Evolutionary conservation across 2,888 invertebrate species (phyloP), one percentile per base, ranked within the genome.

Genomic region (Campopleginae sp.): DNA sequence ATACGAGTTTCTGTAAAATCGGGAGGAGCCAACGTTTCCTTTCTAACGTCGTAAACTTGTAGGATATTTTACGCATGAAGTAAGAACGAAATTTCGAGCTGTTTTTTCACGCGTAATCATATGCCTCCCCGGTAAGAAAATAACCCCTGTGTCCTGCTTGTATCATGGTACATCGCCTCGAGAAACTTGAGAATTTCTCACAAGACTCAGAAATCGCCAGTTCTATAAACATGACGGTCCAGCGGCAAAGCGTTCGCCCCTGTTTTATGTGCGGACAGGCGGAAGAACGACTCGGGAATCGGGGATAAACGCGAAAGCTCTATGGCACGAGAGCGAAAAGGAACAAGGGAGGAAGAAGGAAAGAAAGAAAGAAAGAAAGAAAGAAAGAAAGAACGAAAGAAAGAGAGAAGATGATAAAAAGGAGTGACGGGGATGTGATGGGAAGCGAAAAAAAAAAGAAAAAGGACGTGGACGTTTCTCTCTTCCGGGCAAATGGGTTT

Each of bases 271-370:
- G 58, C 71, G 46, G 78, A 85, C 81, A 81, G 82, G 82, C 76
- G 82, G 51, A 85, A 80, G 72, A 82, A 85, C 79, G 75, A 82
- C 65, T 75, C 71, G 76, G 72, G 75, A 82, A 82, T 85, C 65
- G 82, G 54, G 12, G 65, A 58, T 70, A 75, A 79, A 66, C 58
- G 54, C 2, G 71, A 74, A 68, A 44, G 44, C 14, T 65, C 65
- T 6, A 17, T 42, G 23, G 75, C 58, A 27, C 42, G 54, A 65
- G 46, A 19, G 48, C 23, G 66, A 10, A 31, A 65, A n/a, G 54
- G 46, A 17, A 51, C 17, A 46, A 68, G 72, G 10, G 44, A 75
- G 71, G 3, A 48, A 33, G 74, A 31, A 76, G 17, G 51, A 33
- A 23, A 70, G 19, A 12, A 54, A 31, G n/a, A 7, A 48, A 33